Evolutionary conservation across 2,888 invertebrate genomes (phyloP).

Genomic region (Clivina fossor): DNA sequence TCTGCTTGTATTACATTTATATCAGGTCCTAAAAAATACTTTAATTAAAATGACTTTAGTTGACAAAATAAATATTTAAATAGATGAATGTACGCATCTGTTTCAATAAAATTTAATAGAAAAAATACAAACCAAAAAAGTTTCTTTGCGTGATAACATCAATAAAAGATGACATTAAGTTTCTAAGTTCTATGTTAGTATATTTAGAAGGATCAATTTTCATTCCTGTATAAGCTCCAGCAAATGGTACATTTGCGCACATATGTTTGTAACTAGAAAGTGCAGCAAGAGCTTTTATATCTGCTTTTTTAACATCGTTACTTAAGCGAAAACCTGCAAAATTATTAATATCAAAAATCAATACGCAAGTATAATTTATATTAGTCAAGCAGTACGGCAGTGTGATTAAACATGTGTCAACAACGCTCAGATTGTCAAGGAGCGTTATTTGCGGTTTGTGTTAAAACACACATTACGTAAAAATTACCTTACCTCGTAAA

Average conservation of each 20-base stretch:
- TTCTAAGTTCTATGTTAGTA: constrained; percentile 44
- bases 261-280: constrained; percentile 48
- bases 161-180: constrained; percentile 44
- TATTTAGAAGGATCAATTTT: constrained; percentile 46
- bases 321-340: constrained; percentile 45
- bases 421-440: too few relatives aligned
- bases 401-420: too few relatives aligned
- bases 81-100: not conserved
- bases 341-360: too few relatives aligned
- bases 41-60: constrained; percentile 15
- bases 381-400: too few relatives aligned
- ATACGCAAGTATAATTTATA: too few relatives aligned
- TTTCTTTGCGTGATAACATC: constrained; percentile 41
- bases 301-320: constrained; percentile 45
- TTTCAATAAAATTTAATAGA: not conserved
- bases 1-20: constrained; percentile 45
- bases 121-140: constrained; percentile 28
- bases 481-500: too few relatives aligned
- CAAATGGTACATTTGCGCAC: constrained; percentile 47
- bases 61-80: too few relatives aligned
- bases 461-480: too few relatives aligned
- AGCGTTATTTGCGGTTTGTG: too few relatives aligned
- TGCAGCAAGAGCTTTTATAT: constrained; percentile 48
- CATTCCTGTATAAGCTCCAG: constrained; percentile 49
- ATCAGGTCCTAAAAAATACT: constrained; percentile 47